Conservation (phyloP, 2,113 vertebrate species). For the Embiotoca jacksoni region DNA sequence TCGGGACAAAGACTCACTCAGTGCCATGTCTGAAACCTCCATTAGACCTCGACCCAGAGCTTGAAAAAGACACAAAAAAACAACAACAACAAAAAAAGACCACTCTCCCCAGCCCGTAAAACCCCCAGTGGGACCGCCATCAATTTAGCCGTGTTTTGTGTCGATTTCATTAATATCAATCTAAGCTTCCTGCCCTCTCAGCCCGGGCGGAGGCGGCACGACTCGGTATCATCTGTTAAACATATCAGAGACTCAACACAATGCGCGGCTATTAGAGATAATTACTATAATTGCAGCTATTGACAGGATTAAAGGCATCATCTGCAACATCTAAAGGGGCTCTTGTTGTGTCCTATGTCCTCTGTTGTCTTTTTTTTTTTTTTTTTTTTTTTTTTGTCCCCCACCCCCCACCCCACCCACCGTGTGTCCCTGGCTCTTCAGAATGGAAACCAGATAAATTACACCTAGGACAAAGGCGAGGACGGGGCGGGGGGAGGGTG, state of each 20-base stretch:
- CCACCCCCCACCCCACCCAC: neutral
- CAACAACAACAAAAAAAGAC: constrained; percentile 9
- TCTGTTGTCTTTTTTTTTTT: constrained; percentile 58
- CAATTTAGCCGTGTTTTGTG: constrained; percentile 63
- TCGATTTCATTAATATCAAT: constrained; percentile 76
- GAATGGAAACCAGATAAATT: constrained; percentile 69
- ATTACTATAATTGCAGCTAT: constrained; percentile 87
- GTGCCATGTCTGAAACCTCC: constrained; percentile 36
- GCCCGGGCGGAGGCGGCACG: constrained; percentile 57
- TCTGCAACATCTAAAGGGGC: constrained; percentile 80
- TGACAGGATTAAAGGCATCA: constrained; percentile 87
- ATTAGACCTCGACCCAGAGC: constrained; percentile 54
- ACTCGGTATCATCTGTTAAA: constrained; percentile 79
- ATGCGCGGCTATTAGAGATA: constrained; percentile 83
- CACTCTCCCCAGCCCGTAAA: constrained; percentile 11
- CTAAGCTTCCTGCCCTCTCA: constrained; percentile 49
- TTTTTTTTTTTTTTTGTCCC: neutral
- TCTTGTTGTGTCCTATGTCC: constrained; percentile 62
- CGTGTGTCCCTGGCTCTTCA: constrained; percentile 55
- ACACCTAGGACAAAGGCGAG: constrained; percentile 60
- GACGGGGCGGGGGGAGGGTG: neutral
- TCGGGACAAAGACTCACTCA: constrained; percentile 39
- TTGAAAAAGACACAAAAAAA: constrained; percentile 21
- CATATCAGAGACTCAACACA: constrained; percentile 80
- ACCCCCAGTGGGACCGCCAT: constrained; percentile 44